Evolutionary conservation across 2,888 invertebrate genomes (phyloP).

Genomic region (Anthophora plumipes): DNA sequence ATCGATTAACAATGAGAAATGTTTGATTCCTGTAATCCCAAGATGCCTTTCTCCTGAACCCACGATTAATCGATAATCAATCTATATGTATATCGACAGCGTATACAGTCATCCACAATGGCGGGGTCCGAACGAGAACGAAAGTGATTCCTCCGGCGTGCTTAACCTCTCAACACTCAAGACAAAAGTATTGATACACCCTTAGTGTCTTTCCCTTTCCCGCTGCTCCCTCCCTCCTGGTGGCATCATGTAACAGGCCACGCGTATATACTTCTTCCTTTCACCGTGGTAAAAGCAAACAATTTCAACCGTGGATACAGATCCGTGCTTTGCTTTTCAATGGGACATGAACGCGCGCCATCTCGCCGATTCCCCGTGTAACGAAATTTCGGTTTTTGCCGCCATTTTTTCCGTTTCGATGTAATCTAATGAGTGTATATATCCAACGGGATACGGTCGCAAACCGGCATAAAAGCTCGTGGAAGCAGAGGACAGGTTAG

Average conservation of each 20-base stretch:
- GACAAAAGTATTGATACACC: slow-evolving; percentile 10
- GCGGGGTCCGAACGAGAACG: slow-evolving; percentile 11
- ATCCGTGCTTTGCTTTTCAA: slow-evolving; percentile 12
- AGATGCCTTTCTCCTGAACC: background rate
- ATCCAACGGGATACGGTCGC: slow-evolving; percentile 3
- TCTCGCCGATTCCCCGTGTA: slow-evolving; percentile 4
- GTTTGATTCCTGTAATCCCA: background rate
- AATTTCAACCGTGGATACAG: slow-evolving; percentile 1
- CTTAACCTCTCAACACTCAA: slow-evolving; percentile 24
- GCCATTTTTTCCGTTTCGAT: slow-evolving; percentile 21
- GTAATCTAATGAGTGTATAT: slow-evolving; percentile 47
- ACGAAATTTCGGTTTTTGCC: slow-evolving; percentile 1
- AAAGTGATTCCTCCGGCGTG: slow-evolving; percentile 18
- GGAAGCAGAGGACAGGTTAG: background rate
- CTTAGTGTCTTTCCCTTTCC: background rate
- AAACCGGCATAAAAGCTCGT: background rate
- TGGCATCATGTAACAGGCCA: background rate
- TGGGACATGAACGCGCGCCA: background rate
- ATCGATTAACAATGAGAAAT: too few relatives aligned
- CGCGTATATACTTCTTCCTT: slow-evolving; percentile 26
- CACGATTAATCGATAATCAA: background rate
- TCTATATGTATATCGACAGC: background rate
- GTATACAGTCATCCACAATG: background rate
- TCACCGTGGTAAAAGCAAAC: slow-evolving; percentile 34
- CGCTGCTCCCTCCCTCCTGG: background rate